phyloP scores from a whole-genome alignment of 2,888 invertebrate genomes.

The Monoplex corrugatus region DNA sequence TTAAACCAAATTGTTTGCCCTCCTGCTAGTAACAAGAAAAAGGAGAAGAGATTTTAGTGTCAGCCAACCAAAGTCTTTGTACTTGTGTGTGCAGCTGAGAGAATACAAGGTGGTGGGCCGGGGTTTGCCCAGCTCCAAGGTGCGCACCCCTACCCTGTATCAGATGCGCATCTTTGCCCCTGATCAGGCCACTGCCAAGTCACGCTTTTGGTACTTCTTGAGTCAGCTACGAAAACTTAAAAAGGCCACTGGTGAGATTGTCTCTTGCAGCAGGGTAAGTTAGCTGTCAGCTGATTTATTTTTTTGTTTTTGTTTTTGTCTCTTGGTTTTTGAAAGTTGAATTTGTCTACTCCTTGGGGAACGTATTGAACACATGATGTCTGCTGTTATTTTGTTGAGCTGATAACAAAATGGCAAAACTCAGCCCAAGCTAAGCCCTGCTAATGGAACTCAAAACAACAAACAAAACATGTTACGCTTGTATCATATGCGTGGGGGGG shows the following conservation, averaged over 20 bases:
- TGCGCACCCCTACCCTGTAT: conserved; percentile 96
- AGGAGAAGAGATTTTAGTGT: too few species aligned
- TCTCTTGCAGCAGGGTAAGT: conserved; percentile 82
- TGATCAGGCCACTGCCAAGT: conserved; percentile 98
- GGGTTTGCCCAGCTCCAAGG: conserved; percentile 96
- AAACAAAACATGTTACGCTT: too few species aligned
- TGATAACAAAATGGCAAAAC: too few species aligned
- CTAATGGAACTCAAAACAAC: too few species aligned
- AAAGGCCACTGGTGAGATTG: conserved; percentile 99
- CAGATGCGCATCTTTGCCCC: conserved; percentile 99
- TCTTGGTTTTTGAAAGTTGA: too few species aligned
- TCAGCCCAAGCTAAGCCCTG: too few species aligned
- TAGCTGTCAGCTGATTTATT: neutral
- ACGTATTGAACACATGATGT: too few species aligned
- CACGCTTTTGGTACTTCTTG: conserved; percentile 99
- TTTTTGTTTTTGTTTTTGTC: neutral
- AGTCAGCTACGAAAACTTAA: conserved; percentile 98
- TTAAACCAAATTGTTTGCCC: neutral
- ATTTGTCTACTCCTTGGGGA: too few species aligned
- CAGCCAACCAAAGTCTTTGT: too few species aligned
- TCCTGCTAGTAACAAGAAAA: too few species aligned
- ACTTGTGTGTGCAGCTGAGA: conserved; percentile 88
- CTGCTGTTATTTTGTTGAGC: too few species aligned
- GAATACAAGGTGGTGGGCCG: conserved; percentile 99
- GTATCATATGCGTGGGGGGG: too few species aligned